These are phyloP conservation scores for Rattus norvegicus DNA, from an alignment of 2,113 vertebrate genomes.

Conservation along the genomic window GRCr8 NC_086028.1:98553501-98554000, in stretches of 20 bases:
- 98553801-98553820: slow-evolving; percentile 27
- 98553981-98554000: slow-evolving; percentile 24
- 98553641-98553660: slow-evolving; percentile 79
- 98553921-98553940: slow-evolving; percentile 51
- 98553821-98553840: background rate
- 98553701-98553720: slow-evolving; percentile 35
- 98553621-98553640: slow-evolving; percentile 58
- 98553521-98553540: background rate
- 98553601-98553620: background rate
- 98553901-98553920: slow-evolving; percentile 66
- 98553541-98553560: too few relatives aligned
- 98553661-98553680: slow-evolving; percentile 74
- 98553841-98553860: slow-evolving; percentile 47
- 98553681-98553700: background rate
- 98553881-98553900: slow-evolving; percentile 11
- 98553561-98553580: background rate
- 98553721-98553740: background rate
- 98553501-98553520: background rate
- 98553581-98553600: background rate
- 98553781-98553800: slow-evolving; percentile 66
- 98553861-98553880: slow-evolving; percentile 6
- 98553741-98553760: slow-evolving; percentile 48
- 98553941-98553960: slow-evolving; percentile 67
- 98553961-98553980: slow-evolving; percentile 29
- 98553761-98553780: slow-evolving; percentile 63